Conservation (phyloP, 1,140 invertebrate species). For the Lysiphlebus fabarum region DNA sequence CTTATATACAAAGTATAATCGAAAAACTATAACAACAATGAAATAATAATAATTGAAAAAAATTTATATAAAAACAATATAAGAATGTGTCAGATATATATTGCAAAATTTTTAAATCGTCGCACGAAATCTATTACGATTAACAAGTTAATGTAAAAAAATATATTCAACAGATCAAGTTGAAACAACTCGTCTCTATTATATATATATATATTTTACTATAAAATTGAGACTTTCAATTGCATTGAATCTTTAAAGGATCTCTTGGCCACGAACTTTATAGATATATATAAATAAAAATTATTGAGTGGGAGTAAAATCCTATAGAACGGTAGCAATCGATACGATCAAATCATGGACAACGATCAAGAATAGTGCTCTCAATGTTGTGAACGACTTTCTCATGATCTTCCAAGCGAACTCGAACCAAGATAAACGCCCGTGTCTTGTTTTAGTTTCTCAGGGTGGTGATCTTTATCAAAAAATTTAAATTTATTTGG, state of each 20-base stretch:
- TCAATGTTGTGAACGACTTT: conserved; percentile 18
- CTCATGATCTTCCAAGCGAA: conserved; percentile 15
- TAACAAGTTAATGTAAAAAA: neutral
- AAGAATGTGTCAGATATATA: too few relatives aligned
- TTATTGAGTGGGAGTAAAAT: neutral
- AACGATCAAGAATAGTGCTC: conserved; percentile 17
- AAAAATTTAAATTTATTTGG: too few relatives aligned
- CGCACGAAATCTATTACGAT: conserved; percentile 21
- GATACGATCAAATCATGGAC: conserved; percentile 27
- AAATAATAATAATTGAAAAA: too few relatives aligned
- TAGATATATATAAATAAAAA: neutral
- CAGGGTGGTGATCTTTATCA: conserved; percentile 6
- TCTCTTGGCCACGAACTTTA: neutral
- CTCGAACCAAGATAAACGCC: neutral
- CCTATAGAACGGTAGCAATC: conserved; percentile 29
- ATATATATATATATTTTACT: too few relatives aligned
- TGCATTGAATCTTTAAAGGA: too few relatives aligned
- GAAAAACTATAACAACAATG: too few relatives aligned
- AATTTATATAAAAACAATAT: too few relatives aligned
- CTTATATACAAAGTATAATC: neutral
- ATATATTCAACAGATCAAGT: conserved; percentile 1
- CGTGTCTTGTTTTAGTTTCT: conserved; percentile 14
- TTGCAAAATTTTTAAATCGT: neutral
- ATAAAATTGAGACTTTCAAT: too few relatives aligned
- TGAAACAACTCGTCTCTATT: conserved; percentile 19